phyloP scores from a whole-genome alignment of 1,140 invertebrate species.

The Sarcophaga peregrina region DNA sequence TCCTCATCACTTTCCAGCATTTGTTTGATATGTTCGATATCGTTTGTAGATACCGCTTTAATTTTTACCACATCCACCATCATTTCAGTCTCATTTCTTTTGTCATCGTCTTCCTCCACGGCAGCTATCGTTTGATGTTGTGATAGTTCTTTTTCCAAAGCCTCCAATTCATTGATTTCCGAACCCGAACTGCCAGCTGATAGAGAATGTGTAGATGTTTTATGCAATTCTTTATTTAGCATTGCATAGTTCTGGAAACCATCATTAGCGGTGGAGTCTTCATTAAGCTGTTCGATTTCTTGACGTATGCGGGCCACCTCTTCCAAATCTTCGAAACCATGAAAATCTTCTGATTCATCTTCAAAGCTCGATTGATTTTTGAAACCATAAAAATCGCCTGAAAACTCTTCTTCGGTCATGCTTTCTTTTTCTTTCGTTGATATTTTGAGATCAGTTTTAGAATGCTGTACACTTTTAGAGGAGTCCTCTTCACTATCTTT shows the following conservation, averaged over 20 bases:
- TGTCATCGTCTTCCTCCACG: background rate
- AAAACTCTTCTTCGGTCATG: background rate
- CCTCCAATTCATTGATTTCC: constrained; percentile 58
- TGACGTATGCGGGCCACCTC: background rate
- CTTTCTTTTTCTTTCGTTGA: background rate
- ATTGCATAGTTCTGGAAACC: background rate
- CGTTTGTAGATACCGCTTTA: constrained; percentile 50
- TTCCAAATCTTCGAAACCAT: constrained; percentile 28
- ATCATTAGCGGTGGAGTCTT: constrained; percentile 29
- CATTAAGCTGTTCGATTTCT: constrained; percentile 30
- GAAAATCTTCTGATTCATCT: constrained; percentile 29
- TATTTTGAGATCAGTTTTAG: too few relatives aligned
- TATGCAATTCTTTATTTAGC: background rate
- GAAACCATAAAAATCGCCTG: background rate
- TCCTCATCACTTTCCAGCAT: constrained; percentile 57
- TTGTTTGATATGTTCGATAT: constrained; percentile 60
- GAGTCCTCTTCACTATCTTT: too few relatives aligned
- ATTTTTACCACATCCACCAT: background rate
- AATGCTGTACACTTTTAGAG: too few relatives aligned
- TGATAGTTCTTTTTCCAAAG: constrained; percentile 58
- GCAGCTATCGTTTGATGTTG: constrained; percentile 40
- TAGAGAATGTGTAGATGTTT: constrained; percentile 47
- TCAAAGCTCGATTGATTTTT: constrained; percentile 31
- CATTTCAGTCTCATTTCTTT: background rate
- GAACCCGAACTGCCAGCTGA: constrained; percentile 47